phyloP scores from a whole-genome alignment of 2,113 vertebrate species.

The Harpagus bidentatus region DNA sequence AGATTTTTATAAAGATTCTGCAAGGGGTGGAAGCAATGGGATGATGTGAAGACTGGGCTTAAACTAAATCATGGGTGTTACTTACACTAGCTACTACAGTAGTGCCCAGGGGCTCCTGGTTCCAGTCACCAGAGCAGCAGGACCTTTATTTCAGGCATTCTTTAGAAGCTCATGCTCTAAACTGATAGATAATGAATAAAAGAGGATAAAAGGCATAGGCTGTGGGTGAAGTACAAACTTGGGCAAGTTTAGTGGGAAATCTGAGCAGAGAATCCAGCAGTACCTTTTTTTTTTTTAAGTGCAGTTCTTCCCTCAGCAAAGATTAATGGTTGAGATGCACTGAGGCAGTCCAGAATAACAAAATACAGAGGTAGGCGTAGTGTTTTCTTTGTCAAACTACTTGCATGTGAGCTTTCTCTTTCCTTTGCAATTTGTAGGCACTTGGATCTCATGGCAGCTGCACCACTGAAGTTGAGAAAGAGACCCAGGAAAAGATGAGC shows the following conservation, averaged over 20 bases:
- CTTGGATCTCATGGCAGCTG: constrained; percentile 94
- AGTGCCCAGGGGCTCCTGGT: background rate
- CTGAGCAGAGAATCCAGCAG: background rate
- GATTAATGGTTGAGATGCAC: background rate
- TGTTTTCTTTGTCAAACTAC: background rate
- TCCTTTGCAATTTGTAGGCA: constrained; percentile 67
- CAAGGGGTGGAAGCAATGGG: background rate
- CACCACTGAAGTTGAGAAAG: constrained; percentile 91
- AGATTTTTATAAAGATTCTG: background rate
- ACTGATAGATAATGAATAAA: background rate
- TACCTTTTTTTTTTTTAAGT: background rate
- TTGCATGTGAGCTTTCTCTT: background rate
- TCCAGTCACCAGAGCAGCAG: background rate
- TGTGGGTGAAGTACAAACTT: background rate
- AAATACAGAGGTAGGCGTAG: background rate
- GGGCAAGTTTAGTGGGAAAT: background rate
- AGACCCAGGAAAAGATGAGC: constrained; percentile 86
- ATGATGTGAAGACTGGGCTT: background rate
- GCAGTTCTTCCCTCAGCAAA: background rate
- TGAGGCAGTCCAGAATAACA: background rate
- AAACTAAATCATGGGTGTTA: background rate
- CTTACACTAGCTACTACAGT: too few species aligned
- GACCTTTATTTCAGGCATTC: background rate
- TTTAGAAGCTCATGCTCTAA: background rate
- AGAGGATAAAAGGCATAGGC: background rate